Conservation (phyloP, 2,888 invertebrate species). For the Aradus depressus region DNA sequence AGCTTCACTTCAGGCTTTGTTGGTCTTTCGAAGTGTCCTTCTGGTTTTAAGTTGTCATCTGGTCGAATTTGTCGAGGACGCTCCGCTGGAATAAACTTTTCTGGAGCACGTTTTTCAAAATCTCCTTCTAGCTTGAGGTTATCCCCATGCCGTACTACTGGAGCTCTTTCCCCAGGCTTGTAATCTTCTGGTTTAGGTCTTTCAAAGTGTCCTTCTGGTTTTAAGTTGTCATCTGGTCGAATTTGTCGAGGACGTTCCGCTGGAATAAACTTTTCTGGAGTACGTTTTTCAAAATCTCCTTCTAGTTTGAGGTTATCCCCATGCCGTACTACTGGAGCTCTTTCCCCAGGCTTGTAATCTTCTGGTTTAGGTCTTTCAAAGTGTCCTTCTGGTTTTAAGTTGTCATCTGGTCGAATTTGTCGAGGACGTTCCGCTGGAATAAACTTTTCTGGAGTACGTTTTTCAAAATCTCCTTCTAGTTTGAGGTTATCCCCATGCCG, state of each 20-base stretch:
- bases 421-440: conserved; percentile 38
- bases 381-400: conserved; percentile 41
- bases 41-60: conserved; percentile 34
- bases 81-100: conserved; percentile 28
- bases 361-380: conserved; percentile 39
- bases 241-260: conserved; percentile 40
- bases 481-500: conserved; percentile 39
- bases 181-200: conserved; percentile 37
- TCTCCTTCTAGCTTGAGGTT: conserved; percentile 47
- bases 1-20: conserved; percentile 35
- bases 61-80: conserved; percentile 34
- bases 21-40: conserved; percentile 37
- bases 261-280: conserved; percentile 37
- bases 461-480: conserved; percentile 47
- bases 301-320: conserved; percentile 41
- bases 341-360: conserved; percentile 34
- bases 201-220: conserved; percentile 38
- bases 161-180: conserved; percentile 39
- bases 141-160: conserved; percentile 39
- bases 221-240: conserved; percentile 35
- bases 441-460: conserved; percentile 38
- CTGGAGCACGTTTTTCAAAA: conserved; percentile 36
- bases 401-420: conserved; percentile 42
- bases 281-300: conserved; percentile 35
- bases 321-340: conserved; percentile 34